Evolutionary conservation across 2,888 invertebrate species (phyloP).

Genomic region (Flexamia atlantica): DNA sequence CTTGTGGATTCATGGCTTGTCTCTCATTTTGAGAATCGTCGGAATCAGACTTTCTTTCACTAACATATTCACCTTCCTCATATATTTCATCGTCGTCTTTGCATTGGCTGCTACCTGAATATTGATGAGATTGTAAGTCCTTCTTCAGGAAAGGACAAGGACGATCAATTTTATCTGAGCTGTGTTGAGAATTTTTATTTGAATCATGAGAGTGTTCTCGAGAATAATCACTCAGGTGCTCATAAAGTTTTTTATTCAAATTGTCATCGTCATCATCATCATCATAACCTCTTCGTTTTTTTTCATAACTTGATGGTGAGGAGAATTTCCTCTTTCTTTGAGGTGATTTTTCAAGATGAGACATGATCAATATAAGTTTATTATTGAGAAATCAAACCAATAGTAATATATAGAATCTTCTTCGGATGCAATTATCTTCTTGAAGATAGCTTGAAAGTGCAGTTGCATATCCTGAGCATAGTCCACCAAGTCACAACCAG

Average conservation of each 20-base stretch:
- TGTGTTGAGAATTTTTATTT: not conserved
- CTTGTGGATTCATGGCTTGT: not conserved
- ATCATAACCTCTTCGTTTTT: not conserved
- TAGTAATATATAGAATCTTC: too few species aligned
- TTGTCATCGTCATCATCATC: not conserved
- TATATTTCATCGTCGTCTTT: not conserved
- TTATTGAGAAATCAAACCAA: too few species aligned
- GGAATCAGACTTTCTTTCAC: not conserved
- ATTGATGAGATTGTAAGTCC: not conserved
- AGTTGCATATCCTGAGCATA: not conserved
- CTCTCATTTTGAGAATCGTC: not conserved
- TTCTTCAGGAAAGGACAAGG: not conserved
- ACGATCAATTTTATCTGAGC: not conserved
- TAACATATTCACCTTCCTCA: not conserved
- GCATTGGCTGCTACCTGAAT: not conserved
- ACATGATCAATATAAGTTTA: too few species aligned
- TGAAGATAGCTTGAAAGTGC: not conserved
- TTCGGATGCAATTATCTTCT: not conserved
- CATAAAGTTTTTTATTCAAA: not conserved
- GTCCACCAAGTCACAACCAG: not conserved
- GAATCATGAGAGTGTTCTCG: not conserved
- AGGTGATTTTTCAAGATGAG: not conserved
- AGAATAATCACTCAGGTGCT: not conserved
- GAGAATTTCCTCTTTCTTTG: not conserved
- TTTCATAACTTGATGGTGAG: not conserved